These are phyloP conservation scores for Pogonocichla stellata DNA, from an alignment of 2,113 vertebrate genomes.

Conservation along the genomic window DNA sequence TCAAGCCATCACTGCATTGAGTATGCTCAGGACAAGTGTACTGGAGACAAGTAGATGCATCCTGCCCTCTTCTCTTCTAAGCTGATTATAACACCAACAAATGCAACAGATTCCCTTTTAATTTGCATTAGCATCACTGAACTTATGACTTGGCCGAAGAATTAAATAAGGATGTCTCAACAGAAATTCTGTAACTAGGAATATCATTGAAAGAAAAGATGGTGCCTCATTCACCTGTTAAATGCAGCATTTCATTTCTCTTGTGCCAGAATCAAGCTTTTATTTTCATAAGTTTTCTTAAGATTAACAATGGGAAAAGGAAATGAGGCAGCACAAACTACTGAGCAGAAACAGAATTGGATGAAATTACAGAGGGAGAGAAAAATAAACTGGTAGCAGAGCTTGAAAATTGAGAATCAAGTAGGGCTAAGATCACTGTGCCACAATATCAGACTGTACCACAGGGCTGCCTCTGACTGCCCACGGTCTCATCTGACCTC, in stretches of 20 bases:
- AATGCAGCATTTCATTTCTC: background rate
- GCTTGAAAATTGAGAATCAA: slow-evolving; percentile 60
- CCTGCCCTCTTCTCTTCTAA: background rate
- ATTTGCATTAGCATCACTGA: background rate
- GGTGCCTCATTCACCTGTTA: background rate
- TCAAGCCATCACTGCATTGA: background rate
- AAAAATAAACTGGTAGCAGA: slow-evolving; percentile 64
- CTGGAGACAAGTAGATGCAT: background rate
- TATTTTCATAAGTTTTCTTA: slow-evolving; percentile 74
- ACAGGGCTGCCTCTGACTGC: background rate
- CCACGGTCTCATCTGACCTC: background rate
- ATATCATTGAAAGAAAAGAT: background rate
- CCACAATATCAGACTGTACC: background rate
- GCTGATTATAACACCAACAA: background rate
- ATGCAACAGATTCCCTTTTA: background rate
- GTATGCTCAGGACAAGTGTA: background rate
- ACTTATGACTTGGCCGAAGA: background rate
- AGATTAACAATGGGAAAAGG: slow-evolving; percentile 70
- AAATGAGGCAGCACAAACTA: slow-evolving; percentile 60
- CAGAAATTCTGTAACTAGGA: background rate
- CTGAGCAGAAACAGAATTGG: slow-evolving; percentile 59
- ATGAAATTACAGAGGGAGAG: slow-evolving; percentile 54
- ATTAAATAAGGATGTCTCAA: background rate
- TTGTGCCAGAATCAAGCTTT: slow-evolving; percentile 59
- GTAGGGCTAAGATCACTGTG: background rate